These are phyloP conservation scores for Microcaecilia unicolor DNA, from an alignment of 2,797 vertebrate genomes.

Conservation along the genomic window DNA sequence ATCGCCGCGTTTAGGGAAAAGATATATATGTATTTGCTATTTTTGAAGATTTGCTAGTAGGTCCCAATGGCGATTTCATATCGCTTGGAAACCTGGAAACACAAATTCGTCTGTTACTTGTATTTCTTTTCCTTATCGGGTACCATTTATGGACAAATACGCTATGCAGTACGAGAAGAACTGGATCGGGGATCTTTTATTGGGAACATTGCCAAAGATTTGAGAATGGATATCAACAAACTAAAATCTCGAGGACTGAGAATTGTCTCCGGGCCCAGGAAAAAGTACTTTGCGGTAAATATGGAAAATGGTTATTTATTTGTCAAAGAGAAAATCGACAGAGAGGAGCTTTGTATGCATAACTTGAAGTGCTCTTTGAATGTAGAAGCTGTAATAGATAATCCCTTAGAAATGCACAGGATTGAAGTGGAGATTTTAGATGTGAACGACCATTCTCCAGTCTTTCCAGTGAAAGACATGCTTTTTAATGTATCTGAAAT, in stretches of 20 bases:
- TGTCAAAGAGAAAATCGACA: constrained; percentile 39
- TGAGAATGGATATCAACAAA: constrained; percentile 21
- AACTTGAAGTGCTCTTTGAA: constrained; percentile 33
- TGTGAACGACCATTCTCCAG: constrained; percentile 41
- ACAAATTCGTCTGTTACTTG: no score
- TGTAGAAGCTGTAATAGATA: constrained; percentile 37
- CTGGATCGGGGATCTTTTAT: constrained; percentile 30
- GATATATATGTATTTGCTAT: no score
- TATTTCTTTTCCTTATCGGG: no score
- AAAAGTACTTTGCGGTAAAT: constrained; percentile 43
- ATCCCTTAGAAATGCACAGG: constrained; percentile 35
- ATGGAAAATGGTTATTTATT: constrained; percentile 38
- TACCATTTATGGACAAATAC: constrained; percentile 16
- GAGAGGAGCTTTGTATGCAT: constrained; percentile 33
- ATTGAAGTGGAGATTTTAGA: constrained; percentile 40
- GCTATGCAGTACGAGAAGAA: constrained; percentile 37
- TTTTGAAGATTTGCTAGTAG: no score
- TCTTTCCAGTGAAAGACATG: constrained; percentile 30
- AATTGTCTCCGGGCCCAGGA: constrained; percentile 37
- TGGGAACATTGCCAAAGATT: constrained; percentile 38
- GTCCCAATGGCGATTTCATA: no score
- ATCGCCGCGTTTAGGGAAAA: no score
- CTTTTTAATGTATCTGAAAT: constrained; percentile 32
- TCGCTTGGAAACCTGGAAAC: no score
- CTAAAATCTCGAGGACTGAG: constrained; percentile 33